Base-by-base conservation (phyloP, 2,797 vertebrate genomes). In the Hydrocynus forskahlii region DNA sequence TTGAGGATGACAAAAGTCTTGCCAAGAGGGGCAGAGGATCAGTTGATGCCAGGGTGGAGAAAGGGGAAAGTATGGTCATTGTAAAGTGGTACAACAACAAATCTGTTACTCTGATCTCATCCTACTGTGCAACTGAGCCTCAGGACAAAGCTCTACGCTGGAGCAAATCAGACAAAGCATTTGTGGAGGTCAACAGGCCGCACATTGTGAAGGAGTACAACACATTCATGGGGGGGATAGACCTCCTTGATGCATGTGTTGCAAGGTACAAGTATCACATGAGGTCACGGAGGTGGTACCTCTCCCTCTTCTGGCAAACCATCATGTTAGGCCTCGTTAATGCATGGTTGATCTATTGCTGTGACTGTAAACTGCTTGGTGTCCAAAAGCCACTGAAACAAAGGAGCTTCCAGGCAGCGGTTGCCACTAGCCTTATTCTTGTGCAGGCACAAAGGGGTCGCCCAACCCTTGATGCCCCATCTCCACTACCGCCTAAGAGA, bases 1-100 rank as follows among this genome's bases (percentile, higher is more conserved):
- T 87, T 79, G 68, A 86, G 57, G 79, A 86, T 66, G 82, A 87
- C 1, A 87, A 88, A 83, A 79, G 68, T 81, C 69, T 86, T 85
- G 76, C 70, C n/a, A 76, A 85, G 23, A 75, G 66, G 78, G 73
- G 83, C 60, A 87, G 73, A 85, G 80, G 83, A 72, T 85, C 87
- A 62, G 14, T 79, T 62, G 68, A 87, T 48, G 40, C 25, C 64
- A 86, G 66, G 67, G 82, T 84, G 67, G 76, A 84, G 19, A 83
- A 85, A 66, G 19, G 64, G 5, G 64, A 48, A n/a, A 1, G 0
- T 10, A 68, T 83, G 23, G 54, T 1, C 43, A 77, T 81, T 84
- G 59, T 85, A 8, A 84, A 82, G 69, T 82, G 79, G 69, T 72
- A n/a, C n/a, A n/a, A 83, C 73, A 86, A 83, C 85, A 86, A 35